Percentiles rank a stretch among this genome's conserved stretches.
Conservation (phyloP, 2,797 vertebrate species). For the Furcifer pardalis region DNA sequence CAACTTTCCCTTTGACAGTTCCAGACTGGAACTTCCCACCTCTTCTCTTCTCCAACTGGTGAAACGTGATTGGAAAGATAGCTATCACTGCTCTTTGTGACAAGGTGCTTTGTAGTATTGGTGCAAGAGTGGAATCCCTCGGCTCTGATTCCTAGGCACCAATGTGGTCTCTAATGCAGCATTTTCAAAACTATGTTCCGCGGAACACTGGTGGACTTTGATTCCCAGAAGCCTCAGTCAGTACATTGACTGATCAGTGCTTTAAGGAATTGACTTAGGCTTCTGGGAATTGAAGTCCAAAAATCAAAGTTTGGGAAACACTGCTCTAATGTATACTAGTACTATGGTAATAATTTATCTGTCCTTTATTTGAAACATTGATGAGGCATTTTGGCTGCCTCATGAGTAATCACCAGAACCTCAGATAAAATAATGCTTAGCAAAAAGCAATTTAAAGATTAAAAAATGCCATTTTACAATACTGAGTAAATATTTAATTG, state of each 20-base stretch:
- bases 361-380: constrained; percentile 25
- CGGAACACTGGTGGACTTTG: too few species aligned
- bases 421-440: constrained; percentile 5
- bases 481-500: constrained; percentile 44
- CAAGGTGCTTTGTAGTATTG: too few species aligned
- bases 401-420: constrained; percentile 16
- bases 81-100: background rate
- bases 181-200: too few species aligned
- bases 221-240: too few species aligned
- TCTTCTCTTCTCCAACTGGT: background rate
- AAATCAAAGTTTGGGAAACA: too few species aligned
- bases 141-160: background rate
- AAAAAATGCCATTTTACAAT: background rate
- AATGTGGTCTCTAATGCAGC: background rate
- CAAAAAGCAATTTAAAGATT: constrained; percentile 28
- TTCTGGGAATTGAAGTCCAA: too few species aligned
- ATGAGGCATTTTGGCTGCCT: background rate
- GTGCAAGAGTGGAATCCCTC: fast-evolving
- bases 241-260: too few species aligned
- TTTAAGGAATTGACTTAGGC: too few species aligned
- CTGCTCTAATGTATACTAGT: too few species aligned
- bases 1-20: background rate
- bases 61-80: background rate
- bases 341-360: background rate
- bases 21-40: background rate